phyloP scores from a whole-genome alignment of 2,113 vertebrate species.

The Phocoena sinus region DNA sequence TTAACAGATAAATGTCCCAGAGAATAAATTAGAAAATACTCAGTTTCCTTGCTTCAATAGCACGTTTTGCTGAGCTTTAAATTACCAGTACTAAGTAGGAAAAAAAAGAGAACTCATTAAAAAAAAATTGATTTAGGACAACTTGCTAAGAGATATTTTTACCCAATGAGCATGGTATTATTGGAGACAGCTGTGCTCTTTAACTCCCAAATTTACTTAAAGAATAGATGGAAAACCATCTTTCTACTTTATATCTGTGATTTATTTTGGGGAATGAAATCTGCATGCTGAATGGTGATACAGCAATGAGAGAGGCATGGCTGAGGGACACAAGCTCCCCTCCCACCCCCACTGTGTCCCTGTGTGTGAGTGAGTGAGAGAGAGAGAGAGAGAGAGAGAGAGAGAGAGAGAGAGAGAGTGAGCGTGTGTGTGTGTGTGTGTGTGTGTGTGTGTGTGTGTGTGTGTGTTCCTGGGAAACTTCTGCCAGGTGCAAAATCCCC shows the following conservation, averaged over 20 bases:
- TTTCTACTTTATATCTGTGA: background rate
- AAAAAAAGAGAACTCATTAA: conserved; percentile 45
- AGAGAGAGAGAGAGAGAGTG: too few relatives aligned
- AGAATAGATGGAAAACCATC: background rate
- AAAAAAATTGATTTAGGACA: conserved; percentile 52
- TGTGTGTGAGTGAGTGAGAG: background rate
- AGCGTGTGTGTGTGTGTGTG: too few relatives aligned
- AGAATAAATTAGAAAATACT: conserved; percentile 48
- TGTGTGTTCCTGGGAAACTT: background rate
- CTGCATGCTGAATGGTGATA: background rate
- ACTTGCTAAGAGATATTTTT: conserved; percentile 54
- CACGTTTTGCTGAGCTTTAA: conserved; percentile 48
- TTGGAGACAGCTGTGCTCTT: conserved; percentile 29
- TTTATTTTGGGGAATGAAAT: background rate
- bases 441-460: background rate
- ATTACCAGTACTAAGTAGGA: conserved; percentile 49
- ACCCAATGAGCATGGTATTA: background rate
- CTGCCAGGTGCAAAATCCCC: background rate
- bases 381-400: too few relatives aligned
- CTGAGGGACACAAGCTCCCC: background rate
- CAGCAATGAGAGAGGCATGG: background rate
- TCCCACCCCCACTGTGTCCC: accelerated
- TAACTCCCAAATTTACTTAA: conserved; percentile 49
- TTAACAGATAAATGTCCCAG: conserved; percentile 33
- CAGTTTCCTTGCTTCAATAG: conserved; percentile 25